Percentiles rank a stretch among this genome's conserved stretches.
Conservation (phyloP, 2,797 vertebrate species). For the Rousettus madagascariensis region DNA sequence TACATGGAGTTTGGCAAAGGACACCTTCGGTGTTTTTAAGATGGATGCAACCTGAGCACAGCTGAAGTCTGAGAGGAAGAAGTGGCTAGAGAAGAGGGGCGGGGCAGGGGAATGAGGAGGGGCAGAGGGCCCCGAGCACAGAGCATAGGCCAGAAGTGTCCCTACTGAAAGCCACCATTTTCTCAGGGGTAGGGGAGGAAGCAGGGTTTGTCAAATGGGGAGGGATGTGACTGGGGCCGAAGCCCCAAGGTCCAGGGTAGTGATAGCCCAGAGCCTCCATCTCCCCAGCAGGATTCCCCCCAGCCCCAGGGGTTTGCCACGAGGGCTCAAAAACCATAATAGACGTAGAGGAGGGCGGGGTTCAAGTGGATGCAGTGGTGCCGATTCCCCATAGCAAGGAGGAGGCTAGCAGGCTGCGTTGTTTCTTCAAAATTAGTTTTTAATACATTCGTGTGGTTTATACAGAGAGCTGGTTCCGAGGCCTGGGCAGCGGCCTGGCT, state of each 20-base stretch:
- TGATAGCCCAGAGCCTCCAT: background rate
- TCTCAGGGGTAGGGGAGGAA: background rate
- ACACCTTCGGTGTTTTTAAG: background rate
- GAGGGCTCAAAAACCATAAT: background rate
- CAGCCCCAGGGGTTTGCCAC: background rate
- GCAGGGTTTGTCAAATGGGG: rapidly evolving
- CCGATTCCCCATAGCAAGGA: background rate
- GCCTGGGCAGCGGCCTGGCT: background rate
- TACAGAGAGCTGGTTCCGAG: slow-evolving; percentile 47
- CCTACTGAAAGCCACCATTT: background rate
- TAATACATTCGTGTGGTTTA: slow-evolving; percentile 80
- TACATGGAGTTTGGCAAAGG: background rate
- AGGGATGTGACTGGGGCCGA: background rate
- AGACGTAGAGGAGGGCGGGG: background rate
- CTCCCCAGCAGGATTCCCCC: background rate
- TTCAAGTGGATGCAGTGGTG: rapidly evolving
- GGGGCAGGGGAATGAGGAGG: too few relatives aligned
- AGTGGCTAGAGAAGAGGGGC: background rate
- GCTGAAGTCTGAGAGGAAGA: background rate
- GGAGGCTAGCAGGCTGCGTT: background rate
- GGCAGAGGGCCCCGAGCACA: background rate
- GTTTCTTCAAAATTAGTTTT: slow-evolving; percentile 76
- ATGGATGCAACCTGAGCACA: background rate
- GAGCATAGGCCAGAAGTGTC: background rate
- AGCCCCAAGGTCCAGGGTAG: background rate